These are phyloP conservation scores for Campoletis sonorensis DNA, from an alignment of 1,140 invertebrate species.

Conservation along the genomic window DNA sequence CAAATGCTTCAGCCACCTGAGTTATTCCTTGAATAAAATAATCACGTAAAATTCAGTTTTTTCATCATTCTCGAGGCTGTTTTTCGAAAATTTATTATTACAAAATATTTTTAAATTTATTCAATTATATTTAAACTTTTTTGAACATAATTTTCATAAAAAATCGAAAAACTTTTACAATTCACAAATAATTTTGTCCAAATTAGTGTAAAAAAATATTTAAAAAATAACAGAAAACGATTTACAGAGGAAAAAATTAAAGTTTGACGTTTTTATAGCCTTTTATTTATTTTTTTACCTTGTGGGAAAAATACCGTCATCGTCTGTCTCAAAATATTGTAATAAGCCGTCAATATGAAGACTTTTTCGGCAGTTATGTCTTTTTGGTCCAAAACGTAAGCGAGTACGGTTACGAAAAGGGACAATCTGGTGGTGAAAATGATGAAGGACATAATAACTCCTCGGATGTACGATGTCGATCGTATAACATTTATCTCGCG, in stretches of 20 bases:
- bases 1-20: slow-evolving; percentile 78
- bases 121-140: too few species aligned
- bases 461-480: slow-evolving; percentile 82
- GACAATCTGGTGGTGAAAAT: slow-evolving; percentile 87
- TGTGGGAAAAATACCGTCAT: slow-evolving; percentile 86
- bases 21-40: slow-evolving; percentile 68
- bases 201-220: too few species aligned
- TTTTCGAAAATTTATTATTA: too few species aligned
- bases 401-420: slow-evolving; percentile 87
- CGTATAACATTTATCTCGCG: slow-evolving; percentile 83
- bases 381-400: slow-evolving; percentile 83
- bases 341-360: slow-evolving; percentile 86
- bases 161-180: too few species aligned
- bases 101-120: too few species aligned
- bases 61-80: too few species aligned
- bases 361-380: slow-evolving; percentile 84
- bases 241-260: too few species aligned
- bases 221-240: too few species aligned
- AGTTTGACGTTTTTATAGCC: not conserved
- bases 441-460: slow-evolving; percentile 82
- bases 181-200: too few species aligned
- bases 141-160: too few species aligned
- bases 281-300: slow-evolving; percentile 74
- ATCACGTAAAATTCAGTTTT: too few species aligned
- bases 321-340: slow-evolving; percentile 83